Percentiles rank a stretch among this genome's conserved stretches.
Evolutionary conservation across 2,113 vertebrate genomes (phyloP).

Genomic region (Misgurnus anguillicaudatus): DNA sequence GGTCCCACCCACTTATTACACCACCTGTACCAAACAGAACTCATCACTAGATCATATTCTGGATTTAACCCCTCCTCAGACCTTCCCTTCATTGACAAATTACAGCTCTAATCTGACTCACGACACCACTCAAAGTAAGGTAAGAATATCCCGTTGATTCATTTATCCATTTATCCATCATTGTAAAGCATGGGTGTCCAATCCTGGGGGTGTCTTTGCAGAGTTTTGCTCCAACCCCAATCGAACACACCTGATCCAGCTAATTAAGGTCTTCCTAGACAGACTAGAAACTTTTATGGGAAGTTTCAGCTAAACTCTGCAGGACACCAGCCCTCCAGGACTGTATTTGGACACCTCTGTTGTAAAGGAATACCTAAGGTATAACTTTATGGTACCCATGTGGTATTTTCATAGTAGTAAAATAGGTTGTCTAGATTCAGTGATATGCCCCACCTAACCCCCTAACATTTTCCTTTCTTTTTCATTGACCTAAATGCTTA

Average conservation of each 20-base stretch:
- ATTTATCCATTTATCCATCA: too few relatives aligned
- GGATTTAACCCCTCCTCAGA: conserved; percentile 54
- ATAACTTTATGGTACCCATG: background rate
- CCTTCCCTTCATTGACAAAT: conserved; percentile 52
- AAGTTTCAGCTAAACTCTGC: too few relatives aligned
- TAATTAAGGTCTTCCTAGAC: too few relatives aligned
- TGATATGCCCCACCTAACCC: background rate
- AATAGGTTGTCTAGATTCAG: too few relatives aligned
- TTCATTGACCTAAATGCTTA: conserved; percentile 36
- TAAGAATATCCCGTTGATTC: conserved; percentile 45
- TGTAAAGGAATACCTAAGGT: too few relatives aligned
- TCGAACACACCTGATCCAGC: too few relatives aligned
- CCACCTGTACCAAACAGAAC: conserved; percentile 52
- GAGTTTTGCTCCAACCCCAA: too few relatives aligned
- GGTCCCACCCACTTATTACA: conserved; percentile 28
- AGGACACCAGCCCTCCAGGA: too few relatives aligned
- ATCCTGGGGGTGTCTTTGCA: too few relatives aligned
- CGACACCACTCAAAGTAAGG: conserved; percentile 62
- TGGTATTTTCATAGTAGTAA: background rate
- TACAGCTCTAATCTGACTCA: conserved; percentile 41
- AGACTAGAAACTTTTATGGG: too few relatives aligned
- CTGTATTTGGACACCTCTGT: too few relatives aligned
- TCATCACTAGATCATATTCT: conserved; percentile 60
- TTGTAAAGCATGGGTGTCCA: too few relatives aligned
- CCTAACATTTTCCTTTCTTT: background rate